These are phyloP conservation scores for Trichosurus vulpecula DNA, from an alignment of 2,797 vertebrate species.

Conservation along the genomic window DNA sequence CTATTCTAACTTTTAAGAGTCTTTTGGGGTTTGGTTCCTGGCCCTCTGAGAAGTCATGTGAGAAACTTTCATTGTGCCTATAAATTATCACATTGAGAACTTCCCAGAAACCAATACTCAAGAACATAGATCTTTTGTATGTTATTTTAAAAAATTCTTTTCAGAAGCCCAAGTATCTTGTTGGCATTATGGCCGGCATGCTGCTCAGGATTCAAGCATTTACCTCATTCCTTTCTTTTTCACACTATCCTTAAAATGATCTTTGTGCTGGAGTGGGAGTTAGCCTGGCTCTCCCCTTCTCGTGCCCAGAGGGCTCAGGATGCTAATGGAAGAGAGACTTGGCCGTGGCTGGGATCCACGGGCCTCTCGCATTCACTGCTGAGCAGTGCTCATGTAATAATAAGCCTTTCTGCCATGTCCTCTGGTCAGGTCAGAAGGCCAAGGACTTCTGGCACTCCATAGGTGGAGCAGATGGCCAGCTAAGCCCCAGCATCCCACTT, in stretches of 20 bases:
- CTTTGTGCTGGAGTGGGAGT: not conserved
- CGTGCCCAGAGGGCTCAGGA: not conserved
- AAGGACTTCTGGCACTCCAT: not conserved
- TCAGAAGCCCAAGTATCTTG: not conserved
- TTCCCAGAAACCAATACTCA: not conserved
- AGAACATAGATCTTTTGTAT: not conserved
- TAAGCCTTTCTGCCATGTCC: not conserved
- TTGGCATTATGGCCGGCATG: not conserved
- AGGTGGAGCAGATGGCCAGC: constrained; percentile 11
- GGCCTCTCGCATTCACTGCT: not conserved
- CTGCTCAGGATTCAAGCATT: not conserved
- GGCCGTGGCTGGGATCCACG: not conserved
- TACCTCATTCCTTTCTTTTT: not conserved
- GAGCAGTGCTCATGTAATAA: not conserved
- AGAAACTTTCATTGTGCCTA: not conserved
- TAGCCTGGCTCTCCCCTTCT: not conserved
- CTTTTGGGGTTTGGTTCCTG: not conserved
- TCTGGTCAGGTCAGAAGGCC: not conserved
- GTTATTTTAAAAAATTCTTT: not conserved
- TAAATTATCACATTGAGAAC: not conserved
- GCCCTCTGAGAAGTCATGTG: not conserved
- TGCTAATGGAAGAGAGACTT: not conserved
- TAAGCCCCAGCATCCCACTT: not conserved
- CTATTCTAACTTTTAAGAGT: not conserved
- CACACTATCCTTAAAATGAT: not conserved